These are phyloP conservation scores for Drosophila malerkotliana DNA, from an alignment of 1,140 invertebrate species.

Conservation along the genomic window DNA sequence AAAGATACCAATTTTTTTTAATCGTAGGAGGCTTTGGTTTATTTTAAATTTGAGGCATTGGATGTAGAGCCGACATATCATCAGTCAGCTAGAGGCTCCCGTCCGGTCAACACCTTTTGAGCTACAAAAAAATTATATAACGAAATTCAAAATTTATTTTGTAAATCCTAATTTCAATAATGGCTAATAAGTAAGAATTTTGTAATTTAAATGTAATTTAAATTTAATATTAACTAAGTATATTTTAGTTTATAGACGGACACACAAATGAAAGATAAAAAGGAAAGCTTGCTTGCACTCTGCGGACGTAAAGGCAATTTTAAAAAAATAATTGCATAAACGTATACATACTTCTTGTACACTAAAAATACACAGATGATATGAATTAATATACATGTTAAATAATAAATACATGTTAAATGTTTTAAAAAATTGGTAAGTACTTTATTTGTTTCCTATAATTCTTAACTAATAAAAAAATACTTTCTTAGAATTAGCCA, in stretches of 20 bases:
- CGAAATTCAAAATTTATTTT: constrained; percentile 10
- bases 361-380: not conserved
- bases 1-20: not conserved
- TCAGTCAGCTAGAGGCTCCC: not conserved
- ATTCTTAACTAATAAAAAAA: not conserved
- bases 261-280: not conserved
- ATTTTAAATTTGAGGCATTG: not conserved
- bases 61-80: not conserved
- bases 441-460: not conserved
- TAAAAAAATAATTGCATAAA: not conserved
- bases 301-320: not conserved
- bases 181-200: constrained; percentile 18
- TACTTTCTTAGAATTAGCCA: constrained; percentile 12
- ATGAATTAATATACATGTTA: not conserved
- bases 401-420: too few relatives aligned
- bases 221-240: not conserved
- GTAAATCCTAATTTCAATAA: constrained; percentile 51
- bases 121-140: not conserved
- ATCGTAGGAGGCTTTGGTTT: not conserved
- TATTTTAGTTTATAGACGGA: not conserved
- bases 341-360: constrained; percentile 7
- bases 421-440: not conserved
- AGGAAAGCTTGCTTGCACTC: constrained; percentile 20
- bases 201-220: not conserved
- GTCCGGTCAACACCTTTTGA: constrained; percentile 5